A percentile compares a stretch with the other conserved stretches of the same genome.
Conservation (phyloP, 2,113 vertebrate genomes). For the Andinoacara biseriatus region DNA sequence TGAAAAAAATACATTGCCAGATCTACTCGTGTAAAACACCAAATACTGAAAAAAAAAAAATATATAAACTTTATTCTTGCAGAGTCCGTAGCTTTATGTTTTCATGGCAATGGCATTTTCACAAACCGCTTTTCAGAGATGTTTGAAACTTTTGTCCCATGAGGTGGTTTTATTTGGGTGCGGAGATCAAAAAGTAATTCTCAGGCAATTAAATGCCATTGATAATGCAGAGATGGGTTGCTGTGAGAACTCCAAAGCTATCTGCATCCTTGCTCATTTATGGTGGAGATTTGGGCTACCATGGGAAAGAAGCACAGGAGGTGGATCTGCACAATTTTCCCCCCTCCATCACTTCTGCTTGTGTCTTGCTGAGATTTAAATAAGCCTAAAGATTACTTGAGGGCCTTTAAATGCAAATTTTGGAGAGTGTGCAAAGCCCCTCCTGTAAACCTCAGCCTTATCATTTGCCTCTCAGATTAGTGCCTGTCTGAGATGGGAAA, state of each 20-base stretch:
- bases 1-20: slow-evolving; percentile 24
- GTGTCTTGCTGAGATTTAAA: slow-evolving; percentile 83
- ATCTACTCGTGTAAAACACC: slow-evolving; percentile 45
- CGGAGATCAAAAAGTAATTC: slow-evolving; percentile 50
- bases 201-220: slow-evolving; percentile 75
- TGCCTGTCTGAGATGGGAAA: slow-evolving; percentile 72
- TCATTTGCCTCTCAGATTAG: slow-evolving; percentile 81
- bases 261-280: slow-evolving; percentile 65
- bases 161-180: slow-evolving; percentile 64
- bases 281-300: slow-evolving; percentile 71
- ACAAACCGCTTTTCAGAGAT: slow-evolving; percentile 44
- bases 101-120: slow-evolving; percentile 30
- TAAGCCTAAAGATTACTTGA: slow-evolving; percentile 82
- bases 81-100: slow-evolving; percentile 27
- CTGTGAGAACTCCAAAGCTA: slow-evolving; percentile 57
- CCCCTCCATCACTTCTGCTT: slow-evolving; percentile 46
- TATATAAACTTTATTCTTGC: slow-evolving; percentile 21
- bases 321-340: slow-evolving; percentile 63
- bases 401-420: slow-evolving; percentile 83
- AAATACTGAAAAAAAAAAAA: slow-evolving; percentile 15
- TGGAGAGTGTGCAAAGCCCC: slow-evolving; percentile 70
- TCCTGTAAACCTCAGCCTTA: slow-evolving; percentile 79
- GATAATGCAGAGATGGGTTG: slow-evolving; percentile 64
- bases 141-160: slow-evolving; percentile 51
- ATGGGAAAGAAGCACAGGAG: slow-evolving; percentile 75